phyloP scores from a whole-genome alignment of 2,113 vertebrate species.

The Gorsachius goisagi region DNA sequence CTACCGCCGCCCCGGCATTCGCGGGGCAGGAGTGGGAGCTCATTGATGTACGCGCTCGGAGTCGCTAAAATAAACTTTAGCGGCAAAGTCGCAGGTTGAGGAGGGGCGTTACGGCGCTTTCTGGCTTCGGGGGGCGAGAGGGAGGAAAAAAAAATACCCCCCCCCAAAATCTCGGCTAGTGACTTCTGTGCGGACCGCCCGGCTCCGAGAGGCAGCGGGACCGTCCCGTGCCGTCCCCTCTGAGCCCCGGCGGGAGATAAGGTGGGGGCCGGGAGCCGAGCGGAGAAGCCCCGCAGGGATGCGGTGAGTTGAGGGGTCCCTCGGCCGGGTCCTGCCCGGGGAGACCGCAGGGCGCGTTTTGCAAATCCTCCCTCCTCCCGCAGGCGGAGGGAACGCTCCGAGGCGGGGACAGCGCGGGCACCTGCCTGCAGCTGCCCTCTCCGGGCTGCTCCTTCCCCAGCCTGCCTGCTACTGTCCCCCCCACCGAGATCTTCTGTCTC shows the following conservation, averaged over 20 bases:
- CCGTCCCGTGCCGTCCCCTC: not conserved
- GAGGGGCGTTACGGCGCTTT: not conserved
- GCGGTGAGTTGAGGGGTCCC: not conserved
- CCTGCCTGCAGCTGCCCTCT: not conserved
- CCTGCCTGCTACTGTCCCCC: not conserved
- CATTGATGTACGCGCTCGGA: not conserved
- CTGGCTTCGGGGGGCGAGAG: fast-evolving
- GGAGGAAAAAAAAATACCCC: not conserved
- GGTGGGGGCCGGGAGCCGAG: not conserved
- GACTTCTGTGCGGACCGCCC: not conserved
- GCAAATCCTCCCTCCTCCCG: not conserved
- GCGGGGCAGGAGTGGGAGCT: not conserved
- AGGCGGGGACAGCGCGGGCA: not conserved
- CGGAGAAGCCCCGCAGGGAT: not conserved
- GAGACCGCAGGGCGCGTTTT: too few relatives aligned
- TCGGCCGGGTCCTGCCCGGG: not conserved
- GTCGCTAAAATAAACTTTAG: not conserved
- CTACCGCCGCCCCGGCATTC: not conserved
- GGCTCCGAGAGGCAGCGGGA: not conserved
- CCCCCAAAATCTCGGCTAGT: too few relatives aligned
- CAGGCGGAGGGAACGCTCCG: not conserved
- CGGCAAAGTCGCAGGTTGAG: not conserved
- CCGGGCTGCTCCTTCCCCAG: not conserved
- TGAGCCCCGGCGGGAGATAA: not conserved
- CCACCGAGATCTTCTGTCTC: not conserved